Evolutionary conservation across 2,888 invertebrate species (phyloP).

Genomic region (Philopedon plagiatum): DNA sequence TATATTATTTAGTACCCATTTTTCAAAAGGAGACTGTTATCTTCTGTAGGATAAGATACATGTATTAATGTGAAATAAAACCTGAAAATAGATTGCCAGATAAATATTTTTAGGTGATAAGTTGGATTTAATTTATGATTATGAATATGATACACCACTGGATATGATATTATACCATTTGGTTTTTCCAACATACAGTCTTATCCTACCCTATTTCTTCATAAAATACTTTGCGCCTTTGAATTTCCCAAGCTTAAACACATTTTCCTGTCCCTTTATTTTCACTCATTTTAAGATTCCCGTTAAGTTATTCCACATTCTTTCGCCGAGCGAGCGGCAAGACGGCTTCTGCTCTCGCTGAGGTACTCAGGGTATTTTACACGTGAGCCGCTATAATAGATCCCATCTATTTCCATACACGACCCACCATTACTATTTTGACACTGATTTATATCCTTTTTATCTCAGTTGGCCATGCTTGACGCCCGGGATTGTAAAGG

Average conservation of each 20-base stretch:
- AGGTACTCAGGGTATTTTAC: conserved; percentile 40
- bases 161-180: too few relatives aligned
- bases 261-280: conserved; percentile 33
- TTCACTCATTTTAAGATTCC: conserved; percentile 34
- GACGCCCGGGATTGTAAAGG: conserved; percentile 7
- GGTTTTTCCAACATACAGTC: background rate
- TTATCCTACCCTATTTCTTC: background rate
- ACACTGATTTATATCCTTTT: conserved; percentile 66
- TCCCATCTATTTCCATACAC: conserved; percentile 64
- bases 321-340: background rate
- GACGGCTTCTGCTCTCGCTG: conserved; percentile 17
- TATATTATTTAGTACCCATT: too few relatives aligned
- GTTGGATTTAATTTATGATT: too few relatives aligned
- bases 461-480: conserved; percentile 66
- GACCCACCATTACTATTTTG: conserved; percentile 63
- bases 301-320: conserved; percentile 34
- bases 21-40: too few relatives aligned
- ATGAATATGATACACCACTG: too few relatives aligned
- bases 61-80: too few relatives aligned
- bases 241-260: conserved; percentile 7
- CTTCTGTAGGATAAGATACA: too few relatives aligned
- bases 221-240: background rate
- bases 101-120: too few relatives aligned
- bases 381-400: conserved; percentile 60
- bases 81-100: too few relatives aligned